Evolutionary conservation across 2,113 vertebrate genomes (phyloP), one percentile per base, ranked within the genome.

Genomic region (Leptobrachium leishanense): DNA sequence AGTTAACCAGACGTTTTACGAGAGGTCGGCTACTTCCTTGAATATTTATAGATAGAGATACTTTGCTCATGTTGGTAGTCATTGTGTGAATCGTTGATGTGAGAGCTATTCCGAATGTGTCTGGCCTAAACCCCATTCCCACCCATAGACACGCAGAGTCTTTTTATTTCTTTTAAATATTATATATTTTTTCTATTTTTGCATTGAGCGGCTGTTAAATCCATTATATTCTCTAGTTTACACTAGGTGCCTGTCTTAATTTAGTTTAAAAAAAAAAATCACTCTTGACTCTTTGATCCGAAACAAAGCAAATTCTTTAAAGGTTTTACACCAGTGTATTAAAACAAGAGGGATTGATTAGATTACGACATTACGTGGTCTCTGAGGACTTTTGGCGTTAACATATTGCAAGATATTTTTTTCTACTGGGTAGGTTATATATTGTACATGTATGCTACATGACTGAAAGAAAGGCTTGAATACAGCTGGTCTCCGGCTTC

Each of bases 1-100:
- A 72, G n/a, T 40, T 62, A 53, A 70, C 78, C 78, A 80, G 78
- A 74, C 78, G 46, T 59, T 80, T 80, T 80, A 74, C 78, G 74
- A 74, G 64, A 73, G 40, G 66, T 72, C 74, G 78, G 59, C 78
- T 54, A 6, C 71, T 50, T 80, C 67, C 39, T 64, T 68, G 72
- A 74, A 71, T 68, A 80, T 68, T 80, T 68, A 80, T 80, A 74
- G 71, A 55, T 74, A 74, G 40, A 53, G 78, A 80, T 74, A 44
- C 8, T 46, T 8, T 46, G 8, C 71, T 59, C 54, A 31, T 73
- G 55, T 74, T 44, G 71, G 57, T 55, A 39, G 64, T 74, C 62
- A 69, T 74, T 74, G 71, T 74, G 78, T 72, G 64, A 80, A 80
- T 68, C 64, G 67, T 57, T 74, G 46, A 63, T 72, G 63, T 68